Evolutionary conservation across 2,797 vertebrate species (phyloP).

Genomic region (Syngnathus rostellatus): DNA sequence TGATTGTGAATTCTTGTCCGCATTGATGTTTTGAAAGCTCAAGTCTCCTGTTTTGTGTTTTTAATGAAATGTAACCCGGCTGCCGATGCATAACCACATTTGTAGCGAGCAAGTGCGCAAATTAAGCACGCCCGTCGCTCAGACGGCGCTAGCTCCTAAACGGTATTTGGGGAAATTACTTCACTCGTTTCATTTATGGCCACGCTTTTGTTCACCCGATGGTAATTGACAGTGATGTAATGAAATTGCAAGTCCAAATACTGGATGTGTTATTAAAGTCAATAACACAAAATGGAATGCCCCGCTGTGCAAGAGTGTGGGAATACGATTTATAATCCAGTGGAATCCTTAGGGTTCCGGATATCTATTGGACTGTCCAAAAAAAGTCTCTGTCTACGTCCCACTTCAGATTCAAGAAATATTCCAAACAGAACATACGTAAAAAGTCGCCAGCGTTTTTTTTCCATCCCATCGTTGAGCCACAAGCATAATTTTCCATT

Average conservation of each 20-base stretch:
- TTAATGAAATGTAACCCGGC: conserved; percentile 57
- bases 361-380: background rate
- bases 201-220: conserved; percentile 52
- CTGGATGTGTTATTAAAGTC: conserved; percentile 71
- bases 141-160: conserved; percentile 51
- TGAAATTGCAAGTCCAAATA: conserved; percentile 61
- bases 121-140: conserved; percentile 61
- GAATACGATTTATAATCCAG: conserved; percentile 70
- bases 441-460: background rate
- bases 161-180: conserved; percentile 66
- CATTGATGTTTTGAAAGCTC: background rate
- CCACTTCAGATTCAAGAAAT: background rate
- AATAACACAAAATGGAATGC: conserved; percentile 67
- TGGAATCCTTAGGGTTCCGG: conserved; percentile 31
- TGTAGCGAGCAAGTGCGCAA: conserved; percentile 57
- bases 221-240: conserved; percentile 68
- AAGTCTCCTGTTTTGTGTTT: conserved; percentile 49
- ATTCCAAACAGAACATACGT: background rate
- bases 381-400: too few relatives aligned
- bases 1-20: background rate
- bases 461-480: background rate
- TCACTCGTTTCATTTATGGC: conserved; percentile 65
- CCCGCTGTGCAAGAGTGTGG: conserved; percentile 65
- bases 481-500: conserved; percentile 22
- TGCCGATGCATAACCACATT: conserved; percentile 59